phyloP scores from a whole-genome alignment of 2,113 vertebrate genomes.

The Monopterus albus region DNA sequence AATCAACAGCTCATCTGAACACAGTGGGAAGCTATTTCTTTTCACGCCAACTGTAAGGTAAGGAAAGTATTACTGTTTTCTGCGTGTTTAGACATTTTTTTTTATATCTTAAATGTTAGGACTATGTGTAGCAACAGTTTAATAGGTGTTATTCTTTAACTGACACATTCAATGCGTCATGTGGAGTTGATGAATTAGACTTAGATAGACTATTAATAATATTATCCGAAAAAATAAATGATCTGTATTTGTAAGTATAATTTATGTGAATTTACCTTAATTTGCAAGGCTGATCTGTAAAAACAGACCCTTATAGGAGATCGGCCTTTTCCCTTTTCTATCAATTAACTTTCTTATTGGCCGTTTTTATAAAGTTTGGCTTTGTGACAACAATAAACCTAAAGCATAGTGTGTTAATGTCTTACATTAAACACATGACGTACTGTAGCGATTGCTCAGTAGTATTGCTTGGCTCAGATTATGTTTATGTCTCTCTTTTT shows the following conservation, averaged over 20 bases:
- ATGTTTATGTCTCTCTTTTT: neutral
- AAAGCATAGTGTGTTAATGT: no score
- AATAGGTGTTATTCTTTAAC: neutral
- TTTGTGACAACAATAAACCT: no score
- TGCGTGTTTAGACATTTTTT: neutral
- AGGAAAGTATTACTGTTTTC: conserved; percentile 8
- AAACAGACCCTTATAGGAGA: neutral
- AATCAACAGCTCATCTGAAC: no score
- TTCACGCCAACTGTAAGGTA: conserved; percentile 15
- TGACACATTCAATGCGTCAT: no score
- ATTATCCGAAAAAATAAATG: no score
- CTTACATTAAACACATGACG: conserved; percentile 1
- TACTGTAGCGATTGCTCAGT: neutral
- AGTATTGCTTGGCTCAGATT: neutral
- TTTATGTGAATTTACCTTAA: neutral
- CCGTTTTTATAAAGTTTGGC: no score
- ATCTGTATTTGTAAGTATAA: no score
- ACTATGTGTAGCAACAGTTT: neutral
- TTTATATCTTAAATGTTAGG: no score
- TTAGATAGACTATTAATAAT: no score
- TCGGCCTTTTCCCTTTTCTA: conserved; percentile 5
- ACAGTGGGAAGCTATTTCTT: no score
- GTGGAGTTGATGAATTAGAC: no score
- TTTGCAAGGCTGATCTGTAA: neutral
- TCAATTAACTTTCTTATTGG: no score